phyloP scores from a whole-genome alignment of 2,113 vertebrate species.

The Hyla sarda region DNA sequence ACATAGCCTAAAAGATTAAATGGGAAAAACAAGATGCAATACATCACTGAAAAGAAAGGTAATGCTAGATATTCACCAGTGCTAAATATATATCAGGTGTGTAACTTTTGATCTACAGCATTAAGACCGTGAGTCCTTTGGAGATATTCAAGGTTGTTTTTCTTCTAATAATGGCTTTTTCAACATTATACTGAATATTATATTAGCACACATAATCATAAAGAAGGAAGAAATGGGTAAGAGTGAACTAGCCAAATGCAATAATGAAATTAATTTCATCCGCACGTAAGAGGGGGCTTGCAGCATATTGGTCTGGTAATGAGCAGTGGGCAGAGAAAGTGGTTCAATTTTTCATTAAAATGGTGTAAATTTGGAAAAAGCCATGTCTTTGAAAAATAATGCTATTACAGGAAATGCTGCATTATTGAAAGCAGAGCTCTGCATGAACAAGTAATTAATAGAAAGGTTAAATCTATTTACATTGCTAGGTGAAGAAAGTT shows the following conservation, averaged over 20 bases:
- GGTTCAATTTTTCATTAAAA: slow-evolving; percentile 45
- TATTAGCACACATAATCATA: neutral
- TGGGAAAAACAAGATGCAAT: neutral
- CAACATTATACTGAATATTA: neutral
- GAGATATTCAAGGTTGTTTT: neutral
- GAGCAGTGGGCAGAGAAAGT: neutral
- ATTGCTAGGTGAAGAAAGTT: slow-evolving; percentile 50
- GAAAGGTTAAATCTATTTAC: slow-evolving; percentile 60
- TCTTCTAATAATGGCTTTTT: neutral
- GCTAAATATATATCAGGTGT: neutral
- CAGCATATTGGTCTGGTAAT: neutral
- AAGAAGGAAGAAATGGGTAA: neutral
- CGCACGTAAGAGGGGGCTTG: neutral
- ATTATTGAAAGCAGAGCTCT: slow-evolving; percentile 49
- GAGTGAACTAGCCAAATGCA: slow-evolving; percentile 8
- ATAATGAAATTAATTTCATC: slow-evolving; percentile 13
- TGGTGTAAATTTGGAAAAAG: slow-evolving; percentile 39
- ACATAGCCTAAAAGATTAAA: neutral
- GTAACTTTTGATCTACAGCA: neutral
- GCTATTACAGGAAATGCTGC: slow-evolving; percentile 50
- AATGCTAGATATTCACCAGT: neutral
- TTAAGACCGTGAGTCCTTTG: neutral
- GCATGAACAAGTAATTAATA: slow-evolving; percentile 56
- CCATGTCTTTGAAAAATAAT: slow-evolving; percentile 46
- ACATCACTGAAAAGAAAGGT: neutral